Conservation (phyloP, 2,888 invertebrate species). For the Acheta domesticus region DNA sequence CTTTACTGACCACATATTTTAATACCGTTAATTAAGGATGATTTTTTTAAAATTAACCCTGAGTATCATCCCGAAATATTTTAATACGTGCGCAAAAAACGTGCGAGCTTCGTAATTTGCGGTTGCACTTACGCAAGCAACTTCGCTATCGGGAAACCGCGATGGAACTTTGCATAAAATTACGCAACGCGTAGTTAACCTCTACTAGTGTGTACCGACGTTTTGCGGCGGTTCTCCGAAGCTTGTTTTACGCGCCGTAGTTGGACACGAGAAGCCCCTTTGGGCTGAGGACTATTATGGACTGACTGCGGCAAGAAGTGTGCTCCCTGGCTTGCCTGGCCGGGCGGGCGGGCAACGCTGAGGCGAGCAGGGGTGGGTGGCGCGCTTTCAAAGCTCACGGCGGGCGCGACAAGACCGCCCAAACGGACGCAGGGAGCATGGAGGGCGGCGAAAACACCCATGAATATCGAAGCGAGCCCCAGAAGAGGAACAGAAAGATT, state of each 20-base stretch:
- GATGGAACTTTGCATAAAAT: conserved; percentile 7
- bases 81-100: too few species aligned
- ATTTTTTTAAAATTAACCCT: too few species aligned
- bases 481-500: not conserved
- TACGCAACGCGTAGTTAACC: not conserved
- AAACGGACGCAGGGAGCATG: too few species aligned
- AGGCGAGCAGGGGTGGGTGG: not conserved
- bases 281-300: not conserved
- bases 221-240: not conserved
- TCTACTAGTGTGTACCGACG: not conserved
- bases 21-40: too few species aligned
- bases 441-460: not conserved
- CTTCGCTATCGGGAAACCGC: not conserved
- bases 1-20: too few species aligned
- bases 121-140: too few species aligned
- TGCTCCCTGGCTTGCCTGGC: not conserved
- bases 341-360: not conserved
- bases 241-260: not conserved
- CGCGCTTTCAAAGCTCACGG: not conserved
- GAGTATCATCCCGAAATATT: too few species aligned
- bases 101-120: too few species aligned
- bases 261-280: not conserved
- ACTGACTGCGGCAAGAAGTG: not conserved
- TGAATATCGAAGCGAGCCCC: not conserved
- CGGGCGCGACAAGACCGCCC: not conserved